These are phyloP conservation scores for Piaya cayana DNA, from an alignment of 2,113 vertebrate species.

Conservation along the genomic window DNA sequence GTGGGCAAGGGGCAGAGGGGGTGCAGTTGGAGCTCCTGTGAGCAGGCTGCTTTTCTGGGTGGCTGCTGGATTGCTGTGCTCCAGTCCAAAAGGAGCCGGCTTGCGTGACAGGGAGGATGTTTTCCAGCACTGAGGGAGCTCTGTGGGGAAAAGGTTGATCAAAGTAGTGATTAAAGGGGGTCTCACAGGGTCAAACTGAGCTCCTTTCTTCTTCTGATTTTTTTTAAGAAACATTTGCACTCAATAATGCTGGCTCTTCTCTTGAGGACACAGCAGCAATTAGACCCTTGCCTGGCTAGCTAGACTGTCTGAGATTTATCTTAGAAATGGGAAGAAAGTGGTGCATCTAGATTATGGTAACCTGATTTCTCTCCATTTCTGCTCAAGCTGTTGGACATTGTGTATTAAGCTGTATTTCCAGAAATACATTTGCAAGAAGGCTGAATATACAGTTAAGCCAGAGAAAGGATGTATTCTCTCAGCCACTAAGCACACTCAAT, in stretches of 20 bases:
- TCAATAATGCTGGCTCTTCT: conserved; percentile 39
- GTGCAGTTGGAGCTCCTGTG: not conserved
- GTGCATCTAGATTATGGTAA: not conserved
- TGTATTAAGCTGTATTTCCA: not conserved
- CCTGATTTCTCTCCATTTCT: not conserved
- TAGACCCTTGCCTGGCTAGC: conserved; percentile 40
- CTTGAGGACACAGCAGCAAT: conserved; percentile 9
- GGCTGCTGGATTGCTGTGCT: not conserved
- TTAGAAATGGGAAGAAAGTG: not conserved
- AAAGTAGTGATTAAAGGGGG: conserved; percentile 70
- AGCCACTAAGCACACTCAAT: not conserved
- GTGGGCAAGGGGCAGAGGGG: not conserved
- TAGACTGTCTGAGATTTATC: not conserved
- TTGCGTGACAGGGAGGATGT: conserved; percentile 45
- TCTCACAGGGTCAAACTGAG: conserved; percentile 57
- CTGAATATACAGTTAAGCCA: not conserved
- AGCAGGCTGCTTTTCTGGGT: not conserved
- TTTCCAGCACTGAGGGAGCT: not conserved
- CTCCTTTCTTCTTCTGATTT: conserved; percentile 63
- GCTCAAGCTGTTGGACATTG: not conserved
- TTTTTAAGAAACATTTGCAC: conserved; percentile 13
- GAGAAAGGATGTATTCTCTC: not conserved
- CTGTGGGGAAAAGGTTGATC: conserved; percentile 67
- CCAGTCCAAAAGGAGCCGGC: not conserved
- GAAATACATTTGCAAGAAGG: not conserved